Evolutionary conservation across 2,797 vertebrate species (phyloP), one percentile per base, ranked within the genome.

Genomic region (Argentina silus): DNA sequence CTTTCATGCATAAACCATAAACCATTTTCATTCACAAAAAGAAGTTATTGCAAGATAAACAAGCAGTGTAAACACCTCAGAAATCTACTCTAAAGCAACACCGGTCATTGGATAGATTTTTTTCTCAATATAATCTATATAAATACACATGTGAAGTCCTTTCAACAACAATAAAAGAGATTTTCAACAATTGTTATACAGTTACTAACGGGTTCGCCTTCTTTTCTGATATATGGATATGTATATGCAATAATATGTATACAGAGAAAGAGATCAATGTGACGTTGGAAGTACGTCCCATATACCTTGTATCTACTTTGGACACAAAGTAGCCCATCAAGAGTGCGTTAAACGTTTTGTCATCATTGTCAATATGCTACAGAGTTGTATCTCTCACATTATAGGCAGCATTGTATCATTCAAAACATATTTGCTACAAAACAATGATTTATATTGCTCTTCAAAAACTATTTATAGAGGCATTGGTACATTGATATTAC

Each of bases 11-110:
- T 93, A 93, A 92, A 92, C 93, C 93, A 85, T 89, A 90, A 92
- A 92, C 88, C 82, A 90, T 89, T 88, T 91, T 91, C 92, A 92
- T 93, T 94, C 93, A 93, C 93, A 88, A 80, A 88, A 83, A 90
- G 82, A 93, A 92, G 92, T 95, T 95, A 94, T 95, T 95, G 94
- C 94, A 92, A 92, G 93, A 94, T 93, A 94, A 95, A 95, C 93
- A 94, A 95, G 92, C 92, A 90, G 92, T 94, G 91, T 93, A 90
- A 93, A 94, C 91, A 94, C 92, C 89, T 93, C 91, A 92, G 92
- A 94, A 93, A 93, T 91, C 93, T 94, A 94, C 89, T 94, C 92
- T 94, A 93, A 94, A 93, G 92, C 92, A 92, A 94, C 93, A 93
- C 91, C 90, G 92, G 92, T 93, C 93, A 92, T 94, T 91, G 90